Evolutionary conservation across 2,113 vertebrate genomes (phyloP).

Genomic region (Macroglossus sobrinus): DNA sequence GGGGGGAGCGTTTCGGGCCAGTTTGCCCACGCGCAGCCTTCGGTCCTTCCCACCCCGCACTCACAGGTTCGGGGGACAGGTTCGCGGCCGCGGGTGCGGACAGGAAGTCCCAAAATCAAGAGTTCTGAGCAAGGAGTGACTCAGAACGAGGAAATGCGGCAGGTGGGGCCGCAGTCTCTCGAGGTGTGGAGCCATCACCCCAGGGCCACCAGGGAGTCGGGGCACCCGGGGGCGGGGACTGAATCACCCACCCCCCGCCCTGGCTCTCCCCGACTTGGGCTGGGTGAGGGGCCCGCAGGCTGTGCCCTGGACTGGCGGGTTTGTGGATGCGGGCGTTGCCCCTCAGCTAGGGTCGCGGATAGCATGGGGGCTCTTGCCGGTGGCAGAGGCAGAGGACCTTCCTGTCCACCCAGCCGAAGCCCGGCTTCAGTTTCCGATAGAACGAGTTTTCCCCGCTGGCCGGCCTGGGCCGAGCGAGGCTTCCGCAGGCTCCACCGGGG

Average conservation of each 20-base stretch:
- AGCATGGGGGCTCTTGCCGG: not conserved
- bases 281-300: not conserved
- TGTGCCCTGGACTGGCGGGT: not conserved
- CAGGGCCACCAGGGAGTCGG: conserved; percentile 13
- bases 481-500: conserved; percentile 1
- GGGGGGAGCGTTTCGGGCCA: not conserved
- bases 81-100: not conserved
- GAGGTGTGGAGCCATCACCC: conserved; percentile 58
- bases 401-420: not conserved
- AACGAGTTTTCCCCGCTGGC: not conserved
- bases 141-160: conserved; percentile 68
- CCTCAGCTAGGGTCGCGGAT: not conserved
- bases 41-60: not conserved
- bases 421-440: not conserved
- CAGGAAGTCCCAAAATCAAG: conserved; percentile 70
- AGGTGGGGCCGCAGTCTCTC: conserved; percentile 69
- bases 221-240: conserved; percentile 5
- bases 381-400: not conserved
- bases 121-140: conserved; percentile 66
- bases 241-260: conserved; percentile 51
- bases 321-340: not conserved
- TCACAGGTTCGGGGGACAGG: not conserved
- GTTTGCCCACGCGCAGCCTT: not conserved
- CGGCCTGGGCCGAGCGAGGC: not conserved
- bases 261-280: not conserved